Conservation (phyloP, 1,140 invertebrate genomes). For the Megathymus violae region DNA sequence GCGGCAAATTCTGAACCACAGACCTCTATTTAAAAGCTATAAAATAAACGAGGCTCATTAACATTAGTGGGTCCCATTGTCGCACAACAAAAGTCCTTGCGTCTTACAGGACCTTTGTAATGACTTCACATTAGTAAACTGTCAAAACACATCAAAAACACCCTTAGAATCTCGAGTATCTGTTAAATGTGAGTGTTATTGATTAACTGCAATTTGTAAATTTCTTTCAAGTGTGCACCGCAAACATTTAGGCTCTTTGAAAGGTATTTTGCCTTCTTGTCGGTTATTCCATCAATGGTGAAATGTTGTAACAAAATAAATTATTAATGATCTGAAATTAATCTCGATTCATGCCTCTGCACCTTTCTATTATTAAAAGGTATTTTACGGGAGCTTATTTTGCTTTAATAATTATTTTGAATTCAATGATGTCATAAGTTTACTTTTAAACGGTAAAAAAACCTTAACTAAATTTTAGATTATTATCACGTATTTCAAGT, state of each 20-base stretch:
- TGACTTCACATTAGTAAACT: conserved; percentile 79
- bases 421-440: too few relatives aligned
- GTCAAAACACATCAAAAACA: conserved; percentile 81
- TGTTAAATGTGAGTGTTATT: conserved; percentile 66
- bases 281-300: conserved; percentile 52
- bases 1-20: conserved; percentile 65
- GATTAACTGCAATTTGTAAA: conserved; percentile 76
- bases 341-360: conserved; percentile 43
- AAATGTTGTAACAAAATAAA: conserved; percentile 48
- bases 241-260: conserved; percentile 57
- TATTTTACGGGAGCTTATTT: conserved; percentile 1
- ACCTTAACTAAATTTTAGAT: too few relatives aligned
- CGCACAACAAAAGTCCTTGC: conserved; percentile 57
- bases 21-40: conserved; percentile 74
- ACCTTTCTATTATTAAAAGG: conserved; percentile 20
- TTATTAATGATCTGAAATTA: conserved; percentile 63
- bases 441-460: too few relatives aligned
- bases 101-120: conserved; percentile 66
- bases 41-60: conserved; percentile 82
- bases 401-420: too few relatives aligned
- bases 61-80: conserved; percentile 67
- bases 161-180: conserved; percentile 49
- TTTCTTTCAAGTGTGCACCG: conserved; percentile 62
- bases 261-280: conserved; percentile 58
- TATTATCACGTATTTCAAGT: too few relatives aligned